phyloP scores from a whole-genome alignment of 2,888 invertebrate species.

The Chymomyza caudatula region DNA sequence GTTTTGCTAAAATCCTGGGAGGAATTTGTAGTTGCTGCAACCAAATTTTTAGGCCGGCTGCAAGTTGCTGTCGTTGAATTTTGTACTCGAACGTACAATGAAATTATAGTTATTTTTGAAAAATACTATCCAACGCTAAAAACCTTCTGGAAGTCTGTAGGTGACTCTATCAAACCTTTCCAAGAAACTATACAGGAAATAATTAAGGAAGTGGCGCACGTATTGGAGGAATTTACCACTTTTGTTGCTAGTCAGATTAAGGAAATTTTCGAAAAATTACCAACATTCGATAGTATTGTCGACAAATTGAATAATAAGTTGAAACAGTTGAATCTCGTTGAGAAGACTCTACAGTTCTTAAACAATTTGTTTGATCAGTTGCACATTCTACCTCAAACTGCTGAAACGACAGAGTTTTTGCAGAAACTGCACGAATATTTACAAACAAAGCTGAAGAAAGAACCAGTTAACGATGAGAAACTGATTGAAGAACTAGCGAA shows the following conservation, averaged over 20 bases:
- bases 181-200: conserved; percentile 77
- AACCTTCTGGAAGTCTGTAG: conserved; percentile 76
- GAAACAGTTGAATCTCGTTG: conserved; percentile 80
- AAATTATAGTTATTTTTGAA: conserved; percentile 57
- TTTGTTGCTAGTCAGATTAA: conserved; percentile 52
- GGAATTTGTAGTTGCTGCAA: conserved; percentile 58
- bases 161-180: conserved; percentile 75
- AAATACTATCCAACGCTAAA: conserved; percentile 71
- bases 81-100: conserved; percentile 45
- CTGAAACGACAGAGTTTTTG: conserved; percentile 82
- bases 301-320: conserved; percentile 56
- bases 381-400: conserved; percentile 82
- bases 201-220: conserved; percentile 73
- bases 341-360: conserved; percentile 80
- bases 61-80: conserved; percentile 57
- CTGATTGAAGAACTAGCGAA: conserved; percentile 82
- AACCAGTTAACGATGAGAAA: conserved; percentile 81
- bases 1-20: conserved; percentile 74
- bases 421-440: conserved; percentile 82
- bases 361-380: conserved; percentile 80
- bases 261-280: conserved; percentile 80
- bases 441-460: conserved; percentile 82
- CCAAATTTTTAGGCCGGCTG: conserved; percentile 57
- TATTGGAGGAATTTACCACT: conserved; percentile 53
- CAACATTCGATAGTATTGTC: conserved; percentile 71